phyloP scores from a whole-genome alignment of 2,888 invertebrate species.

The Oxytorus armatus region DNA sequence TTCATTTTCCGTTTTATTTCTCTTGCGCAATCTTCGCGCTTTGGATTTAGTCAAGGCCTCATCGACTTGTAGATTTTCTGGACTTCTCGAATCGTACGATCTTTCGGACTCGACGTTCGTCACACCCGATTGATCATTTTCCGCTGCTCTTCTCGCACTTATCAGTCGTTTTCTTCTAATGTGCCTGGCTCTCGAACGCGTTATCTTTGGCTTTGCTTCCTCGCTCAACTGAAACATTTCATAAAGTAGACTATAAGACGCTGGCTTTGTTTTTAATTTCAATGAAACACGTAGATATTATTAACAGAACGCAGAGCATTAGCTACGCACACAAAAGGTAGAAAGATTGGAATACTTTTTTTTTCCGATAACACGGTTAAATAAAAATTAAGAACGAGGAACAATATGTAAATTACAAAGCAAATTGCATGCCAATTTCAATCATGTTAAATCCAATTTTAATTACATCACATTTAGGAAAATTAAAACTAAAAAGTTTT shows the following conservation, averaged over 20 bases:
- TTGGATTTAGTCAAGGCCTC: slow-evolving; percentile 72
- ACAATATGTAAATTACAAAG: too few species aligned
- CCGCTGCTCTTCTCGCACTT: slow-evolving; percentile 75
- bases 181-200: slow-evolving; percentile 78
- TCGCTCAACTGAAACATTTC: slow-evolving; percentile 69
- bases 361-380: too few species aligned
- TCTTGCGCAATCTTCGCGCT: slow-evolving; percentile 68
- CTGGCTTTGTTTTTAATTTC: not conserved
- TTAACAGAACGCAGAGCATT: too few species aligned
- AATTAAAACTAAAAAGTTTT: too few species aligned
- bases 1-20: slow-evolving; percentile 42
- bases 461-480: too few species aligned
- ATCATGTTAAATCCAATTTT: too few species aligned
- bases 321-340: too few species aligned
- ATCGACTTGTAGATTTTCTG: slow-evolving; percentile 18
- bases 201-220: slow-evolving; percentile 70
- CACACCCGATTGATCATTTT: slow-evolving; percentile 50
- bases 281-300: not conserved
- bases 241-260: not conserved
- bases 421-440: too few species aligned
- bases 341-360: too few species aligned
- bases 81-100: slow-evolving; percentile 42
- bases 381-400: too few species aligned
- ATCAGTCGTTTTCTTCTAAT: slow-evolving; percentile 78
- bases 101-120: slow-evolving; percentile 13